A percentile compares a stretch with the other conserved stretches of the same genome.
These are phyloP conservation scores for Leptopilina syphax DNA, from an alignment of 2,888 invertebrate species.

Conservation along the genomic window DNA sequence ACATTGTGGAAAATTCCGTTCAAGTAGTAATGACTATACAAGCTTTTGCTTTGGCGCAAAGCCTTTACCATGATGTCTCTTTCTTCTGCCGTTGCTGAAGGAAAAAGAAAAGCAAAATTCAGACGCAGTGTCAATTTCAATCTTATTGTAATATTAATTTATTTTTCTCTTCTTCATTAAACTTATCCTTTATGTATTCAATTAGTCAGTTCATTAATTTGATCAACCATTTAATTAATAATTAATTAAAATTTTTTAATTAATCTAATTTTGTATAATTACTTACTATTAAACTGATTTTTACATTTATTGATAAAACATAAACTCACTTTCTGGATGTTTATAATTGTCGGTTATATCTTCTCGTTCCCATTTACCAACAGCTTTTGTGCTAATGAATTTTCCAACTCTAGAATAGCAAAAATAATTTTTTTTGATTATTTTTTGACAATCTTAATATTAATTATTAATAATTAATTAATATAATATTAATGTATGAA, in stretches of 20 bases:
- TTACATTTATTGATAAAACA: neutral
- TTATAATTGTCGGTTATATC: slow-evolving; percentile 92
- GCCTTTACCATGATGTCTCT: slow-evolving; percentile 91
- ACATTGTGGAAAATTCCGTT: slow-evolving; percentile 94
- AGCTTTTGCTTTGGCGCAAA: slow-evolving; percentile 86
- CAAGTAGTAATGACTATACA: slow-evolving; percentile 92
- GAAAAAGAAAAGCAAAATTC: slow-evolving; percentile 47
- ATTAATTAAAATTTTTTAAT: no score
- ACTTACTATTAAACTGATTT: no score
- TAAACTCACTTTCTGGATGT: slow-evolving; percentile 84
- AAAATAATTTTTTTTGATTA: no score
- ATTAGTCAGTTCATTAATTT: no score
- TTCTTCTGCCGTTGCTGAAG: slow-evolving; percentile 84
- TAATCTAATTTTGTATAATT: no score
- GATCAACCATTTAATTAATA: no score
- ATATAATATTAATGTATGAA: no score
- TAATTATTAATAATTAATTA: no score
- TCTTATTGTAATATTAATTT: no score
- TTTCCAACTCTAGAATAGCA: slow-evolving; percentile 83
- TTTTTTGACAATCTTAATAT: no score
- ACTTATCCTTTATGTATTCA: no score
- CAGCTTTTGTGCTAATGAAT: slow-evolving; percentile 90
- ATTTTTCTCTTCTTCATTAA: no score
- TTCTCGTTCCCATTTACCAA: slow-evolving; percentile 88
- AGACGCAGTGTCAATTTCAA: slow-evolving; percentile 41